Evolutionary conservation across 2,888 invertebrate species (phyloP), one percentile per base, ranked within the genome.

Genomic region (Drosophila dives): DNA sequence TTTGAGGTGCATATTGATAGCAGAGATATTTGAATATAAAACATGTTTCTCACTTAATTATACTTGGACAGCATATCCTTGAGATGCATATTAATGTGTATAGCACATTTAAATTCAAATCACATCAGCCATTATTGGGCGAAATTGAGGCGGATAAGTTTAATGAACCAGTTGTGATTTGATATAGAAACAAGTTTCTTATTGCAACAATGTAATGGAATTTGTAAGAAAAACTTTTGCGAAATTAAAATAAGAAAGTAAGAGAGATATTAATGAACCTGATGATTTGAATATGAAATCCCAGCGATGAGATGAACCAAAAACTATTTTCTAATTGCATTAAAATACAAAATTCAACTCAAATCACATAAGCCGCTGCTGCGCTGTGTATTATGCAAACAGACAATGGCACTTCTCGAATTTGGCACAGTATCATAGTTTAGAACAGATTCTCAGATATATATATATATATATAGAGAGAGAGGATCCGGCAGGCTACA

Each of bases 401-500:
- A 51, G 29, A 38, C 26, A 15, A 42, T 38, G 45, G 12, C n/a
- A 20, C n/a, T 50, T 55, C 56, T 33, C 34, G 38, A 65, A 53
- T 63, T 65, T 29, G 11, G 34, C 64, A 40, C 72, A 70, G 58
- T 65, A 80, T 64, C 63, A 75, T 70, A 80, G 45, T 71, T 80
- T 50, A 77, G 77, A 63, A 50, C 56, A 63, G 63, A 77, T 60
- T 48, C 49, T 51, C 33, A 45, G 59, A 62, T 45, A 63, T 33
- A 50, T n/a, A 33, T 48, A 20, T 20, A 29, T 42, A 26, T 23
- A 29, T n/a, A n/a, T n/a, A n/a, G n/a, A n/a, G n/a, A n/a, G n/a
- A 26, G 20, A 32, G 26, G 36, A 17, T 20, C n/a, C n/a, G 40
- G 15, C 15, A 29, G 49, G 49, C 34, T 11, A n/a, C 34, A 61